Conservation (phyloP, 2,797 vertebrate genomes). For the Stomatorhinus walkeri region DNA sequence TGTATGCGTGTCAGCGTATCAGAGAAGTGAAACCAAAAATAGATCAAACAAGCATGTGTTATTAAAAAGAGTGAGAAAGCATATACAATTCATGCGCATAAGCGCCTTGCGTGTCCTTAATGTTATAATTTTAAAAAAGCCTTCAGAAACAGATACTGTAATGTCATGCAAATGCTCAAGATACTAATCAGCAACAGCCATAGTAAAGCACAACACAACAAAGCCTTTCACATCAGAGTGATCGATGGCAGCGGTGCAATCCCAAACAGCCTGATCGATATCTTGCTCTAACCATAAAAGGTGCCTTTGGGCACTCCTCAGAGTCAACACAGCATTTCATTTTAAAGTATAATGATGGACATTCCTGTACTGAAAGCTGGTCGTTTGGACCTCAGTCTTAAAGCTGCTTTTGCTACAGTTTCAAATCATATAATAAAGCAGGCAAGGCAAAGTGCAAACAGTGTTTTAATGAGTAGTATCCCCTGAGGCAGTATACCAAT, state of each 20-base stretch:
- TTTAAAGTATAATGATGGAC: constrained; percentile 7
- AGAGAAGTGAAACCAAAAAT: background rate
- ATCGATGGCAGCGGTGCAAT: background rate
- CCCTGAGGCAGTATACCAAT: constrained; percentile 5
- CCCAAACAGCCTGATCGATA: constrained; percentile 19
- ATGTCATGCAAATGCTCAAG: background rate
- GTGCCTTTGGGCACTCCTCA: constrained; percentile 5
- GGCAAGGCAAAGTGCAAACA: background rate
- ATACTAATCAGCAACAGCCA: background rate
- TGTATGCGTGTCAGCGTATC: background rate
- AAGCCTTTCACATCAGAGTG: background rate
- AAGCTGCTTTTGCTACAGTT: background rate
- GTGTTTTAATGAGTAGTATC: background rate
- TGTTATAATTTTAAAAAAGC: background rate
- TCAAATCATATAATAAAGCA: background rate
- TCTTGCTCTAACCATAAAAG: constrained; percentile 12
- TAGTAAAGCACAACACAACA: background rate
- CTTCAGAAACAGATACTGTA: background rate
- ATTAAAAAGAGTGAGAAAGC: background rate
- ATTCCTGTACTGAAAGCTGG: constrained; percentile 17
- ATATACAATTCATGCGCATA: background rate
- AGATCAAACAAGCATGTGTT: background rate
- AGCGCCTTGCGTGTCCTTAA: background rate
- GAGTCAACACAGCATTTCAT: constrained; percentile 12
- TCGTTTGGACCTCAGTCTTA: constrained; percentile 12